phyloP scores from a whole-genome alignment of 2,113 vertebrate genomes.

The Nycticryphes semicollaris region DNA sequence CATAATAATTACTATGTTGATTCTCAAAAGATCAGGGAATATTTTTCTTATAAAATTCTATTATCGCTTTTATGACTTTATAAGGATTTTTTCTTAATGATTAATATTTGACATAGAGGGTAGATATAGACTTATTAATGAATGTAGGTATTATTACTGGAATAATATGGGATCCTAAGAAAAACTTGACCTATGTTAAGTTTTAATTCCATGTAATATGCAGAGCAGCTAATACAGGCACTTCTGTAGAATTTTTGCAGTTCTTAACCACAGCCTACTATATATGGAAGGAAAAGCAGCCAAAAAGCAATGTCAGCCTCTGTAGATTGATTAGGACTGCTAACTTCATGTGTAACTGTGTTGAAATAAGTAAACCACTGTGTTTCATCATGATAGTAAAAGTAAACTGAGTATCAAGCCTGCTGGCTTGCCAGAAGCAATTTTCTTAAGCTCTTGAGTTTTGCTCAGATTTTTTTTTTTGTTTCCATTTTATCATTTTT shows the following conservation, averaged over 20 bases:
- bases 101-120: not conserved
- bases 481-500: slow-evolving; percentile 19
- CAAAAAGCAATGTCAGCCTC: slow-evolving; percentile 17
- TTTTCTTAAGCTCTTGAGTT: slow-evolving; percentile 50
- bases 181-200: not conserved
- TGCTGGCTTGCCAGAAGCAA: slow-evolving; percentile 7
- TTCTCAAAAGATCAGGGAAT: not conserved
- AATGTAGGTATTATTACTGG: not conserved
- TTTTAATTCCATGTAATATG: not conserved
- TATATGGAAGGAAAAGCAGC: slow-evolving; percentile 44
- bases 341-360: not conserved
- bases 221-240: slow-evolving; percentile 8
- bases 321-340: not conserved
- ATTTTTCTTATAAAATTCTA: not conserved
- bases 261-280: slow-evolving; percentile 66
- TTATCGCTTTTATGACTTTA: not conserved
- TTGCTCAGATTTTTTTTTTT: not conserved
- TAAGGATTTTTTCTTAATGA: not conserved
- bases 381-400: not conserved
- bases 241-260: not conserved
- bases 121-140: not conserved
- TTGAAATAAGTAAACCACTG: slow-evolving; percentile 16
- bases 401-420: slow-evolving; percentile 17
- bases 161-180: not conserved
- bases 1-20: not conserved